These are phyloP conservation scores for Notarius quadriscutis DNA, from an alignment of 2,113 vertebrate genomes.

Conservation along the genomic window DNA sequence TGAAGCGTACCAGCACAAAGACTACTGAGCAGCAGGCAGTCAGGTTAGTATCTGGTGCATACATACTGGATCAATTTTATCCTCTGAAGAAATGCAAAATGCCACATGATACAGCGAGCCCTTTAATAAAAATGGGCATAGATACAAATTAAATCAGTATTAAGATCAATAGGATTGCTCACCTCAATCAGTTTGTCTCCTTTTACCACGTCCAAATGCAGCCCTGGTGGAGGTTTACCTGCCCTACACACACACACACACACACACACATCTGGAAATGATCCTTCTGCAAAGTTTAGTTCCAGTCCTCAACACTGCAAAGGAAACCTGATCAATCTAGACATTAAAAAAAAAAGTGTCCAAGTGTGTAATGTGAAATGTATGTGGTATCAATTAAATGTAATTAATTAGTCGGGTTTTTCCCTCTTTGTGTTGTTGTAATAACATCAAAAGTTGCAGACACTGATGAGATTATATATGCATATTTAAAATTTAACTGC, in stretches of 20 bases:
- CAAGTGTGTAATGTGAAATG: neutral
- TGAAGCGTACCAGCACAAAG: constrained; percentile 64
- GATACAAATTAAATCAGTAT: neutral
- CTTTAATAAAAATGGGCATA: neutral
- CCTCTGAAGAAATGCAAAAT: neutral
- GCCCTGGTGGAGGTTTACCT: constrained; percentile 93
- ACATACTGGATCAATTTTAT: neutral
- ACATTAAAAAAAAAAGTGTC: neutral
- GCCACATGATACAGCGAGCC: neutral
- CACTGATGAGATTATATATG: too few species aligned
- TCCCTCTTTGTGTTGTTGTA: neutral
- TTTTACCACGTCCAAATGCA: constrained; percentile 97
- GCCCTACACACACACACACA: constrained; percentile 78
- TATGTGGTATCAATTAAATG: neutral
- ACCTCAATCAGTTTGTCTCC: constrained; percentile 99
- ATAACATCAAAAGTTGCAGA: neutral
- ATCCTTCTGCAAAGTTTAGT: neutral
- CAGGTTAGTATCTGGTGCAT: constrained; percentile 93
- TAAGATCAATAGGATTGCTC: constrained; percentile 37
- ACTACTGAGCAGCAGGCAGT: constrained; percentile 73
- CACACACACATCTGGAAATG: neutral
- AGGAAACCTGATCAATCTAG: neutral
- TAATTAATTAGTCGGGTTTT: too few species aligned
- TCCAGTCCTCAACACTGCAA: neutral
- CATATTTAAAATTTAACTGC: neutral